Base-by-base conservation (phyloP, 2,888 invertebrate species). In the Cerastoderma edule region DNA sequence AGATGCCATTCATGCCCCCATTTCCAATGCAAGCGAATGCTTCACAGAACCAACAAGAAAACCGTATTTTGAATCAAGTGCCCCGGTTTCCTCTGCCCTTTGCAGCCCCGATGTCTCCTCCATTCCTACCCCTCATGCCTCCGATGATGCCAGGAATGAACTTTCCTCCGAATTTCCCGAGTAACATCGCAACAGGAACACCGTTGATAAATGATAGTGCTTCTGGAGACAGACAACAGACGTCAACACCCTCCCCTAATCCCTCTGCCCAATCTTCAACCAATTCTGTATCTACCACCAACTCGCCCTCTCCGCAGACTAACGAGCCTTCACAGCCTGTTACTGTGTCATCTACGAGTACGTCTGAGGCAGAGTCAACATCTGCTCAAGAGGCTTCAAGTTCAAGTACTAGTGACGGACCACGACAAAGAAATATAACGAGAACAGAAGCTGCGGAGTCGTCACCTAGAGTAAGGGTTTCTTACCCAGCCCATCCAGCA, bases 71-170 rank as follows among this genome's bases (percentile, higher is more conserved):
- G 19, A 27, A 72, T 19, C 76, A 69, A 57, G 73, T 83, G 4
- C 81, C 76, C 16, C 57, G 79, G 32, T 78, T 81, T 50, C 79
- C 79, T n/a, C 64, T 79, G 13, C 81, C 83, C 28, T 83, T 79
- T 72, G 70, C 70, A 4, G 77, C 75, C 44, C 79, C 81, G 24
- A 64, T 81, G 32, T 63, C 77, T 22, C 81, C 83, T 27, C 77
- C 72, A 8, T 57, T 69, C 54, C 72, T 72, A 4, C 65, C 75
- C 13, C 57, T 79, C 65, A 73, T 79, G 77, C 56, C 60, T 32
- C 57, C 68, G 44, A 70, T 60, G 44, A 53, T 74, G 66, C 72
- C 67, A 39, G 72, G 75, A n/a, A 70, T 72, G 70, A 65, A 50
- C 48, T 65, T 72, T 30, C 79, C 67, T 0, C 74, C 72, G 32